phyloP scores from a whole-genome alignment of 2,888 invertebrate species.

The Heliconius ethilla region DNA sequence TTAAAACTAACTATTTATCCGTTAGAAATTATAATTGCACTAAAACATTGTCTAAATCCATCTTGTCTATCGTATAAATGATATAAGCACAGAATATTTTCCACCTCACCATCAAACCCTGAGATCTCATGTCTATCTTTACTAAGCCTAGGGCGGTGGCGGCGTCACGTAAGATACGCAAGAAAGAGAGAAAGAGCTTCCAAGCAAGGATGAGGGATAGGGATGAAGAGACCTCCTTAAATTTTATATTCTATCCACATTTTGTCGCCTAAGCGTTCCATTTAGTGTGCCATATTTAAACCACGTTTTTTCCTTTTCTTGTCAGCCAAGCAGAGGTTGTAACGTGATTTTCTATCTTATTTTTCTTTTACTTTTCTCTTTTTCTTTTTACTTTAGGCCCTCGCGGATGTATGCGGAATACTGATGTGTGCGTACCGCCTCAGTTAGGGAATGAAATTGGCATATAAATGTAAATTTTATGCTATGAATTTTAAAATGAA shows the following conservation, averaged over 20 bases:
- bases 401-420: slow-evolving; percentile 75
- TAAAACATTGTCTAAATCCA: slow-evolving; percentile 61
- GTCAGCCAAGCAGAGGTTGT: slow-evolving; percentile 70
- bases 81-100: slow-evolving; percentile 54
- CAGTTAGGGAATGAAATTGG: slow-evolving; percentile 82
- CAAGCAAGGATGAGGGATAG: slow-evolving; percentile 56
- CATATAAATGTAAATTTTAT: slow-evolving; percentile 83
- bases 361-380: slow-evolving; percentile 50
- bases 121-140: slow-evolving; percentile 76
- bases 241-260: slow-evolving; percentile 82
- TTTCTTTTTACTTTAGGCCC: slow-evolving; percentile 58
- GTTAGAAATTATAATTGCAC: slow-evolving; percentile 52
- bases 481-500: slow-evolving; percentile 82
- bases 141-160: slow-evolving; percentile 80
- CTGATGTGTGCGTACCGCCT: slow-evolving; percentile 79
- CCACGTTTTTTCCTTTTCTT: slow-evolving; percentile 76
- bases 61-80: slow-evolving; percentile 62
- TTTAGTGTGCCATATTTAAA: slow-evolving; percentile 83
- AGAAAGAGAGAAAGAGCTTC: slow-evolving; percentile 62
- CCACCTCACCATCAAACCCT: slow-evolving; percentile 59
- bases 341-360: slow-evolving; percentile 70
- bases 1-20: slow-evolving; percentile 24
- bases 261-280: slow-evolving; percentile 83
- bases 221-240: slow-evolving; percentile 69
- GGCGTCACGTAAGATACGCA: slow-evolving; percentile 72